Conservation (phyloP, 2,888 invertebrate species). For the Drosophila parthenogenetica region DNA sequence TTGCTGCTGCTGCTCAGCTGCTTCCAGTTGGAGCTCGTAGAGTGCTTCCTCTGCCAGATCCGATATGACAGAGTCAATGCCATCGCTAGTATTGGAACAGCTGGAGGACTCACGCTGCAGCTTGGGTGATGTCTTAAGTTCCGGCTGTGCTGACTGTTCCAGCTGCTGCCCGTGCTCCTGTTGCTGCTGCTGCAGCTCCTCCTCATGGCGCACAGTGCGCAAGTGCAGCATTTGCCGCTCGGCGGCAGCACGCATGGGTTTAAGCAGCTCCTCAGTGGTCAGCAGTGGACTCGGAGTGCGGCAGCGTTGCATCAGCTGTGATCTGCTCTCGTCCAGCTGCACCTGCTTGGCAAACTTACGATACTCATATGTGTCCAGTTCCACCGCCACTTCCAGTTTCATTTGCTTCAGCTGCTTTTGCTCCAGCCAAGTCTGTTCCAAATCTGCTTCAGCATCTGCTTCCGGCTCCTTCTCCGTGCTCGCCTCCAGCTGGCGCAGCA, state of each 20-base stretch:
- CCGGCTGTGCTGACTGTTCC: conserved; percentile 52
- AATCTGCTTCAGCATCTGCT: conserved; percentile 60
- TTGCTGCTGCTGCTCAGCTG: conserved; percentile 69
- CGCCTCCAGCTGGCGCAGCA: conserved; percentile 49
- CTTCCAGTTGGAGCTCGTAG: conserved; percentile 79
- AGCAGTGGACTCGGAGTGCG: conserved; percentile 74
- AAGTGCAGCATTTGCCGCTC: conserved; percentile 74
- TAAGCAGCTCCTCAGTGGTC: conserved; percentile 71
- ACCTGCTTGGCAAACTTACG: conserved; percentile 59
- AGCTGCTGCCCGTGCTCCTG: conserved; percentile 10
- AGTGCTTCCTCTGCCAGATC: conserved; percentile 82
- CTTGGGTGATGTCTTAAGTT: conserved; percentile 19
- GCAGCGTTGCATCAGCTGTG: conserved; percentile 51
- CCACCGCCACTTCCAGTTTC: conserved; percentile 4
- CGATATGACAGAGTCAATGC: conserved; percentile 83
- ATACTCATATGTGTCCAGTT: conserved; percentile 46
- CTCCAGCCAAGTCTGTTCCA: conserved; percentile 54
- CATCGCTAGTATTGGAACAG: conserved; percentile 83
- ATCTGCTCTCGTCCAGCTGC: conserved; percentile 65
- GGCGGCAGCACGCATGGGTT: conserved; percentile 75
- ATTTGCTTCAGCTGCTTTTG: background rate
- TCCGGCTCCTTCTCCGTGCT: conserved; percentile 39
- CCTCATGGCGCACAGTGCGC: conserved; percentile 78
- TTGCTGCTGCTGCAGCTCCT: conserved; percentile 60
- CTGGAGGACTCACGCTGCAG: conserved; percentile 73